Percentiles rank a stretch among this genome's conserved stretches.
Conservation (phyloP, 2,113 vertebrate genomes). For the Willisornis vidua region DNA sequence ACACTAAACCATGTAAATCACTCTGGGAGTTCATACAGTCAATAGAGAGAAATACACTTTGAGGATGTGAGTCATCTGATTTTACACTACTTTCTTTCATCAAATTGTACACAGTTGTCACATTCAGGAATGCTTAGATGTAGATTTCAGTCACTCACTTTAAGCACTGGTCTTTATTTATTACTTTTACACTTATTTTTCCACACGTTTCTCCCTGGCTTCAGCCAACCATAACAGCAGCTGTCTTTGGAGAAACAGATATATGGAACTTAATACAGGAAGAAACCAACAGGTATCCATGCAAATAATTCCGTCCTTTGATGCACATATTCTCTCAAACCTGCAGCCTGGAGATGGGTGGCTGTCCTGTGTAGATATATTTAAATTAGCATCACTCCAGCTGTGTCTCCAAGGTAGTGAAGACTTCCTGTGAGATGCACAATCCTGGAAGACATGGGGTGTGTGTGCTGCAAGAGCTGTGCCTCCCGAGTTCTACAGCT, state of each 20-base stretch:
- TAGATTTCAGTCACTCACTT: not conserved
- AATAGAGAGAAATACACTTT: not conserved
- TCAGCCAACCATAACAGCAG: not conserved
- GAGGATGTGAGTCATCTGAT: not conserved
- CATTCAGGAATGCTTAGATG: not conserved
- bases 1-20: not conserved
- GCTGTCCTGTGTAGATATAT: not conserved
- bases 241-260: not conserved
- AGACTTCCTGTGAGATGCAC: not conserved
- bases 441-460: accelerated
- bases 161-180: not conserved
- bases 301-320: not conserved
- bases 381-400: not conserved
- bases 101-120: not conserved
- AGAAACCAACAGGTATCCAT: not conserved
- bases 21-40: not conserved
- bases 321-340: not conserved
- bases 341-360: not conserved
- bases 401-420: not conserved
- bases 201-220: not conserved
- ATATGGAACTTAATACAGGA: not conserved
- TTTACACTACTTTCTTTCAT: not conserved
- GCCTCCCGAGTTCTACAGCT: not conserved
- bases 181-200: not conserved
- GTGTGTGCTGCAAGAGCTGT: not conserved